Evolutionary conservation across 1,140 invertebrate genomes (phyloP).

Genomic region (Drosophila cardini): DNA sequence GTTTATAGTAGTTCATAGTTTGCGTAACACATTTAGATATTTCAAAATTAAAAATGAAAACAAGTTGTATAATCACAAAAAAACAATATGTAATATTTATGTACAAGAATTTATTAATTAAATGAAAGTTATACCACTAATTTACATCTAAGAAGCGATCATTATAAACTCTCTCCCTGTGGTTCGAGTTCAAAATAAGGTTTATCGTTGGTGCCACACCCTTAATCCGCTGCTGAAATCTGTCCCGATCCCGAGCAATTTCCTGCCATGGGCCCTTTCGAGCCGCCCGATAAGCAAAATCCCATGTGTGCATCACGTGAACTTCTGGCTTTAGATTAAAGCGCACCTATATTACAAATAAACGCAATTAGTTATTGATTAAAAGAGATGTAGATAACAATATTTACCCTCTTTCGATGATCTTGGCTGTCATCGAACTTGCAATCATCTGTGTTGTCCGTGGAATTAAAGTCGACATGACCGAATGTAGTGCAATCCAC

Average conservation of each 20-base stretch:
- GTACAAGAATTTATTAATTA: constrained; percentile 39
- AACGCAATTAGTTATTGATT: not conserved
- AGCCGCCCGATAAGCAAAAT: constrained; percentile 88
- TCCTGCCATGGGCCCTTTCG: constrained; percentile 88
- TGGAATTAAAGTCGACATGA: constrained; percentile 20
- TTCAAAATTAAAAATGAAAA: constrained; percentile 5
- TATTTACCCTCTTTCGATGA: constrained; percentile 60
- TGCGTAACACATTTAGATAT: not conserved
- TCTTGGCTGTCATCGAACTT: constrained; percentile 39
- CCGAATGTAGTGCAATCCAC: constrained; percentile 11
- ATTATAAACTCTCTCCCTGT: constrained; percentile 86
- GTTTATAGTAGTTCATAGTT: not conserved
- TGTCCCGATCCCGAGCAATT: constrained; percentile 86
- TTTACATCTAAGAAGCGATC: constrained; percentile 85
- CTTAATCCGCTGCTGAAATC: constrained; percentile 86
- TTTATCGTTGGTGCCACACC: constrained; percentile 84
- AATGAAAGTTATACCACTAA: constrained; percentile 27
- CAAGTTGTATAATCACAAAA: constrained; percentile 14
- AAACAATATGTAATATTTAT: not conserved
- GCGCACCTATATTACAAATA: constrained; percentile 85
- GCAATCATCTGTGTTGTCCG: constrained; percentile 39
- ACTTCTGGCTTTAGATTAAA: constrained; percentile 86
- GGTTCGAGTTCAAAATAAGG: constrained; percentile 85
- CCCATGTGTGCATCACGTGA: constrained; percentile 87
- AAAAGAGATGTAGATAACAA: not conserved